phyloP scores from a whole-genome alignment of 2,113 vertebrate species.

The Meleagris gallopavo region DNA sequence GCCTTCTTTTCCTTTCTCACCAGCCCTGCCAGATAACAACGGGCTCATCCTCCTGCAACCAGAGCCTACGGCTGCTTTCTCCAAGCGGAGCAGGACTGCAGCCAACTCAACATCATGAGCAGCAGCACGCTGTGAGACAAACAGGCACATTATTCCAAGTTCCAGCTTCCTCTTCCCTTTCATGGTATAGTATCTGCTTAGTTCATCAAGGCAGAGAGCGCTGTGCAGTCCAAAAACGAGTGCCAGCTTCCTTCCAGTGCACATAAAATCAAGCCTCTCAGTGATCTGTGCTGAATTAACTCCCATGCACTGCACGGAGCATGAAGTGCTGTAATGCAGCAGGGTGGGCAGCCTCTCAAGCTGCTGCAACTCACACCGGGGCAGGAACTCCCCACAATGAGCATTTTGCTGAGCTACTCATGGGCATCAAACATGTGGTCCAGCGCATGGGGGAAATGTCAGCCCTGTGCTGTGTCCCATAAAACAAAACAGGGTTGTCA shows the following conservation, averaged over 20 bases:
- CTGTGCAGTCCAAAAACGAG: conserved; percentile 11
- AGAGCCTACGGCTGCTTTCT: conserved; percentile 20
- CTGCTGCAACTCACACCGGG: not conserved
- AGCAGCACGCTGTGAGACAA: conserved; percentile 65
- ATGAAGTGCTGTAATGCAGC: conserved; percentile 10
- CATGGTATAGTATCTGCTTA: conserved; percentile 67
- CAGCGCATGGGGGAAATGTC: accelerated
- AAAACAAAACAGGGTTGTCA: not conserved
- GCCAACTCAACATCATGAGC: conserved; percentile 56
- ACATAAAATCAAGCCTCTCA: not conserved
- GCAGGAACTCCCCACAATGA: not conserved
- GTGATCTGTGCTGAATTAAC: conserved; percentile 54
- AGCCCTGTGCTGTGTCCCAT: not conserved
- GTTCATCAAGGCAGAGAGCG: conserved; percentile 64
- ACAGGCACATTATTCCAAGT: conserved; percentile 31
- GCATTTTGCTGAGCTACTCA: not conserved
- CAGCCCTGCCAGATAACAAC: conserved; percentile 76
- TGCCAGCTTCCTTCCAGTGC: conserved; percentile 69
- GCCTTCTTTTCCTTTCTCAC: conserved; percentile 86
- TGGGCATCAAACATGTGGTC: not conserved
- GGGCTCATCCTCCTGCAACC: conserved; percentile 65
- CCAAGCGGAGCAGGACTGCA: conserved; percentile 6
- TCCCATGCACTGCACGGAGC: conserved; percentile 15
- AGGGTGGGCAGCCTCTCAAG: not conserved
- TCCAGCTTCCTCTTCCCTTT: conserved; percentile 60